Base-by-base conservation (phyloP, 2,113 vertebrate species). In the Bubo bubo region DNA sequence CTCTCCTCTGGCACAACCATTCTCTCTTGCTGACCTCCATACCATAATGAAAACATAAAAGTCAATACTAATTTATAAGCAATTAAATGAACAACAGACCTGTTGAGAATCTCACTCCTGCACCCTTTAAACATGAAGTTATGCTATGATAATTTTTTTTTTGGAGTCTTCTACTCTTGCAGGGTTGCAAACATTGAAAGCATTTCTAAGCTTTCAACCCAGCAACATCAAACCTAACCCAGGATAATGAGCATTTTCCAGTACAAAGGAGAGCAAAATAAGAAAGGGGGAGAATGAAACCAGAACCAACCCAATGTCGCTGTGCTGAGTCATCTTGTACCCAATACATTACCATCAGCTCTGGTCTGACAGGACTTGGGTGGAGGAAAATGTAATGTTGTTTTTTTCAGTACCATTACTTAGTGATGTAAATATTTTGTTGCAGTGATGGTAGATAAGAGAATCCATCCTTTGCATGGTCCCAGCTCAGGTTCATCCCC, bases 261-360 rank as follows among this genome's bases (percentile, higher is more conserved):
- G 75, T 35, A 71, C 32, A 66, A 59, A 74, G 21, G 26, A 73
- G 41, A 55, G 23, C 17, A 84, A 74, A 71, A 22, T 10, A 72
- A n/a, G 76, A 79, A 66, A 63, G 39, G 53, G 43, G 39, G 52
- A 63, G 23, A 68, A 85, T 6, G 17, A 93, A 87, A 85, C 32
- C 62, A 85, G 62, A 81, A 70, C 21, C 1, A 16, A 45, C 4
- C 16, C 0, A 0, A n/a, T 5, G 20, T 18, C 2, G 3, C 64
- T 0, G n/a, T 16, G 22, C 52, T 88, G 83, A 84, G 11, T 24
- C 47, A 8, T 12, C 59, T 7, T 12, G 59, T 26, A 66, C 35
- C 14, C 32, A 18, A 16, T 2, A 55, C 50, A 21, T 50, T 12
- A 55, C 37, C 68, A 30, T 9, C 80, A 63, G 55, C 34, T 20